phyloP scores from a whole-genome alignment of 2,797 vertebrate genomes.

The Brachyrhaphis roseni region DNA sequence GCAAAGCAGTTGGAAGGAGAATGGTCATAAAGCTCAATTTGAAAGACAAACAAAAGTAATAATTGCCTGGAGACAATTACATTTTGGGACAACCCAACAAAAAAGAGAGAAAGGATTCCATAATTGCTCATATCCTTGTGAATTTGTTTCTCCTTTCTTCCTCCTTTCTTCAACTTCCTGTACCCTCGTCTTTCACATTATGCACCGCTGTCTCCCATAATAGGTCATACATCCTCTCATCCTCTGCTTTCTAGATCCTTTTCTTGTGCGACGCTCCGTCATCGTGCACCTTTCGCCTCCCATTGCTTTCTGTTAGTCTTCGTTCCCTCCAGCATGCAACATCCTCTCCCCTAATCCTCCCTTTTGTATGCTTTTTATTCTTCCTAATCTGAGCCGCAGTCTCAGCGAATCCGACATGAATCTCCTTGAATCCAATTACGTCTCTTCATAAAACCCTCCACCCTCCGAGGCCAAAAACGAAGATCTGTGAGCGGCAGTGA shows the following conservation, averaged over 20 bases:
- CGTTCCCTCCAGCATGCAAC: background rate
- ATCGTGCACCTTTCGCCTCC: background rate
- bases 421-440: conserved; percentile 44
- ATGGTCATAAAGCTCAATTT: background rate
- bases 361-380: conserved; percentile 20
- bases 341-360: conserved; percentile 20
- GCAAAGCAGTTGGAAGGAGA: background rate
- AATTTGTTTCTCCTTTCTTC: conserved; percentile 17
- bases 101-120: background rate
- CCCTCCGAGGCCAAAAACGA: conserved; percentile 13
- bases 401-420: conserved; percentile 23
- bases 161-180: background rate
- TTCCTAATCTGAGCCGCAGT: conserved; percentile 9
- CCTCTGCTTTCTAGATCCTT: background rate
- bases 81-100: background rate
- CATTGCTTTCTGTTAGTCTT: background rate
- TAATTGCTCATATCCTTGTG: background rate
- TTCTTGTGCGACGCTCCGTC: background rate
- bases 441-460: conserved; percentile 20
- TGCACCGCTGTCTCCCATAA: conserved; percentile 16
- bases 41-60: background rate
- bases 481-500: conserved; percentile 12
- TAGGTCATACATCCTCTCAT: conserved; percentile 21
- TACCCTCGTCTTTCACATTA: background rate
- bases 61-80: background rate